Percentiles rank a stretch among this genome's conserved stretches.
Evolutionary conservation across 2,113 vertebrate genomes (phyloP).

Genomic region (Tylochromis polylepis): DNA sequence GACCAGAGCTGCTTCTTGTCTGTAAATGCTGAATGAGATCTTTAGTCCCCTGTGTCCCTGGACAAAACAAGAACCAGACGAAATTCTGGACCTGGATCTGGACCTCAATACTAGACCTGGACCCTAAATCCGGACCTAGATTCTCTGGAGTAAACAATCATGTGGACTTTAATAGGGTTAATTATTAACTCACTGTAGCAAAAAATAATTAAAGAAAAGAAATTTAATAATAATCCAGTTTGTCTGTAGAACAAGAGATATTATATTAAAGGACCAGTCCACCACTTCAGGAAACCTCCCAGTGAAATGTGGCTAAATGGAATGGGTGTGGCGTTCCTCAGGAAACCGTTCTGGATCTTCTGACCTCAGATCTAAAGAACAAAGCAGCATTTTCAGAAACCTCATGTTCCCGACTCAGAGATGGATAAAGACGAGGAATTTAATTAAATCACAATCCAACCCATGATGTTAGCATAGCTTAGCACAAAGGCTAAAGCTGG

Average conservation of each 20-base stretch:
- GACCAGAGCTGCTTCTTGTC: neutral
- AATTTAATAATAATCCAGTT: neutral
- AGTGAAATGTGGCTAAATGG: neutral
- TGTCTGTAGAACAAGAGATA: neutral
- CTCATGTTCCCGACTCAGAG: neutral
- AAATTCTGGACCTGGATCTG: neutral
- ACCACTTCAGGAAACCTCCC: neutral
- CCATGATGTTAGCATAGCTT: neutral
- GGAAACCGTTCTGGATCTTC: neutral
- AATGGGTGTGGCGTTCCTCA: neutral
- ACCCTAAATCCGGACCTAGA: neutral
- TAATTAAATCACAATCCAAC: neutral
- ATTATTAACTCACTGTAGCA: constrained; percentile 4
- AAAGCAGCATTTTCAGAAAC: neutral
- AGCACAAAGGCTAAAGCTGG: neutral
- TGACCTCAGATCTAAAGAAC: neutral
- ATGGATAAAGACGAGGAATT: neutral
- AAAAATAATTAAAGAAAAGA: neutral
- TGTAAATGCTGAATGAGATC: neutral
- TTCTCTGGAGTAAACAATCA: neutral
- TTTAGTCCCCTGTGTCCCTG: neutral
- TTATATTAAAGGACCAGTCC: constrained; percentile 12
- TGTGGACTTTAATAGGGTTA: neutral
- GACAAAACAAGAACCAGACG: neutral
- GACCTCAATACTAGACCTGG: neutral